Evolutionary conservation across 2,113 vertebrate species (phyloP).

Genomic region (Pseudorasbora parva): DNA sequence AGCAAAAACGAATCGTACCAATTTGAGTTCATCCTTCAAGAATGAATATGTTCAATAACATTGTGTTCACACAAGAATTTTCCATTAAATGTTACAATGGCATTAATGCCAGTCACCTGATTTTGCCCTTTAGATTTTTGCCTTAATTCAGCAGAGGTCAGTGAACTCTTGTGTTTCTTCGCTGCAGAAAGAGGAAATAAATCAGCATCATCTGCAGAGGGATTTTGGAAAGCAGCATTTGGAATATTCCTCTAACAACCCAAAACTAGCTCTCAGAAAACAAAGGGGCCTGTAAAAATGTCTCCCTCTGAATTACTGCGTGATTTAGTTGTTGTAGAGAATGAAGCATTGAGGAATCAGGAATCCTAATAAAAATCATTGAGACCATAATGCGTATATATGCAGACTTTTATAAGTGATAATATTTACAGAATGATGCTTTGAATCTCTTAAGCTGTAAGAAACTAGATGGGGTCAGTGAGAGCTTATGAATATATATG

Average conservation of each 20-base stretch:
- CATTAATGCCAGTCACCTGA: not conserved
- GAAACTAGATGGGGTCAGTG: not conserved
- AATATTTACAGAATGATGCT: constrained; percentile 29
- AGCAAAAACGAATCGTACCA: not conserved
- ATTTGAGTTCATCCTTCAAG: not conserved
- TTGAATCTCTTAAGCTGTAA: not conserved
- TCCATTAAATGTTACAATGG: not conserved
- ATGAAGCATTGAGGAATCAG: constrained; percentile 28
- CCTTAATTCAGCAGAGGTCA: constrained; percentile 3
- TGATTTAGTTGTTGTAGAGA: constrained; percentile 16
- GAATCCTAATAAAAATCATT: constrained; percentile 36
- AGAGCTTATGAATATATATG: not conserved
- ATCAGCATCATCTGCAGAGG: not conserved
- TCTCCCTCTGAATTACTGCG: constrained; percentile 27
- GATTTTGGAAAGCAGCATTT: constrained; percentile 31
- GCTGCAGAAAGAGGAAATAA: constrained; percentile 35
- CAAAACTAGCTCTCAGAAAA: constrained; percentile 24
- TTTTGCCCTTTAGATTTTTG: not conserved
- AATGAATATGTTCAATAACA: not conserved
- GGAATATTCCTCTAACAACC: constrained; percentile 39
- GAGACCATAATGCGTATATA: constrained; percentile 32
- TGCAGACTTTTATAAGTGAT: constrained; percentile 38
- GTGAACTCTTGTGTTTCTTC: constrained; percentile 2
- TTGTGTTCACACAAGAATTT: not conserved
- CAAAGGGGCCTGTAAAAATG: constrained; percentile 15